Percentiles rank a stretch among this genome's conserved stretches.
Evolutionary conservation across 2,113 vertebrate species (phyloP).

Genomic region (Hippocampus zosterae): DNA sequence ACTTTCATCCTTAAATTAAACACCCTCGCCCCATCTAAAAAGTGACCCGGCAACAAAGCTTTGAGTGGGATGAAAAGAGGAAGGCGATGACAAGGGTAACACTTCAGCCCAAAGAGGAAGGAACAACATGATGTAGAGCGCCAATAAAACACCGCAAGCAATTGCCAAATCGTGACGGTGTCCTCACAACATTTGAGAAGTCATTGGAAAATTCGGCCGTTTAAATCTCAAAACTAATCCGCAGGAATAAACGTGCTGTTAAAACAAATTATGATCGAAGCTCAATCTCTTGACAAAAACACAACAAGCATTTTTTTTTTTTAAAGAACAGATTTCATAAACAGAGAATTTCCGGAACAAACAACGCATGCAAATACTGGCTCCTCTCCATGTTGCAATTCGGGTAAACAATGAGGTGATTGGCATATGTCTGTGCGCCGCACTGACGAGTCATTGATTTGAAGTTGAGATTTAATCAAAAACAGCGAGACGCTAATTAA

Average conservation of each 20-base stretch:
- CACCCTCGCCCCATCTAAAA: not conserved
- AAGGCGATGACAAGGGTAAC: not conserved
- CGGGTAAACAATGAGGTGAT: constrained; percentile 12
- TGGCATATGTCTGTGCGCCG: constrained; percentile 23
- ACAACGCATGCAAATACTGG: not conserved
- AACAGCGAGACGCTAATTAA: constrained; percentile 56
- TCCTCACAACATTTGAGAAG: not conserved
- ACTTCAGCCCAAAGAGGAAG: constrained; percentile 2
- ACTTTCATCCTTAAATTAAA: constrained; percentile 2
- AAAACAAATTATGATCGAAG: no score
- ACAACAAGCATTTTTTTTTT: not conserved
- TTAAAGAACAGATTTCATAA: not conserved
- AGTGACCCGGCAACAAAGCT: not conserved
- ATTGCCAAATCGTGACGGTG: not conserved
- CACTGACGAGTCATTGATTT: constrained; percentile 60
- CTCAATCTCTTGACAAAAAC: not conserved
- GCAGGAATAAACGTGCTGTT: not conserved
- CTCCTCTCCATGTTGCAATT: not conserved
- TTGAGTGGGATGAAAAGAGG: not conserved
- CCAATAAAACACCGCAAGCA: not conserved
- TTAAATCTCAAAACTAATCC: not conserved
- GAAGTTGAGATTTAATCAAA: constrained; percentile 41
- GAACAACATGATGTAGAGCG: not conserved
- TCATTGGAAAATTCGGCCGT: not conserved
- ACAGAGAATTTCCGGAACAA: not conserved